Conservation (phyloP, 1,140 invertebrate genomes). For the Micrasema longulum region DNA sequence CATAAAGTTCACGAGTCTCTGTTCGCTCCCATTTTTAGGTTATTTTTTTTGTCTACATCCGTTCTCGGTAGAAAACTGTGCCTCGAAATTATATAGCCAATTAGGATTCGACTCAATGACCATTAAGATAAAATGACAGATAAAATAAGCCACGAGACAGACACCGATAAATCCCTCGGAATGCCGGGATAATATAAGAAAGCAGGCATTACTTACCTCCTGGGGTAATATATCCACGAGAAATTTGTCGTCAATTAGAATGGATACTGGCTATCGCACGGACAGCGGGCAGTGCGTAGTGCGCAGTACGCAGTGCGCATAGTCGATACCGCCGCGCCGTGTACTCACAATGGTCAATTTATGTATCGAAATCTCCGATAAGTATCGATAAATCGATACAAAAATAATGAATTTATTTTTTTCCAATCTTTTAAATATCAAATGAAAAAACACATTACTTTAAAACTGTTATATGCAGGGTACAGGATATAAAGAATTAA, state of each 20-base stretch:
- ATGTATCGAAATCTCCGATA: not conserved
- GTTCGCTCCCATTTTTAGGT: too few relatives aligned
- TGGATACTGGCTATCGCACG: too few relatives aligned
- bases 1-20: too few relatives aligned
- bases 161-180: not conserved
- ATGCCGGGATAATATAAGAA: not conserved
- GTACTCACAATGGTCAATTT: not conserved
- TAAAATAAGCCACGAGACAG: constrained; percentile 1
- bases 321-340: not conserved
- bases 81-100: constrained; percentile 4
- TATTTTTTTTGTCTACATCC: too few relatives aligned
- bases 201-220: not conserved
- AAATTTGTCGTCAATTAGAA: constrained; percentile 2
- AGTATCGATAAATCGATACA: not conserved
- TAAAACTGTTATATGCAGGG: too few relatives aligned
- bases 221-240: not conserved
- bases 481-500: too few relatives aligned
- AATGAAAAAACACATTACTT: too few relatives aligned
- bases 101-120: not conserved
- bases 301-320: not conserved
- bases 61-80: not conserved
- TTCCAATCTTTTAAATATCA: too few relatives aligned
- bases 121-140: constrained; percentile 19
- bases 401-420: too few relatives aligned
- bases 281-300: too few relatives aligned